These are phyloP conservation scores for Timandra comae DNA, from an alignment of 2,888 invertebrate genomes.

Conservation along the genomic window DNA sequence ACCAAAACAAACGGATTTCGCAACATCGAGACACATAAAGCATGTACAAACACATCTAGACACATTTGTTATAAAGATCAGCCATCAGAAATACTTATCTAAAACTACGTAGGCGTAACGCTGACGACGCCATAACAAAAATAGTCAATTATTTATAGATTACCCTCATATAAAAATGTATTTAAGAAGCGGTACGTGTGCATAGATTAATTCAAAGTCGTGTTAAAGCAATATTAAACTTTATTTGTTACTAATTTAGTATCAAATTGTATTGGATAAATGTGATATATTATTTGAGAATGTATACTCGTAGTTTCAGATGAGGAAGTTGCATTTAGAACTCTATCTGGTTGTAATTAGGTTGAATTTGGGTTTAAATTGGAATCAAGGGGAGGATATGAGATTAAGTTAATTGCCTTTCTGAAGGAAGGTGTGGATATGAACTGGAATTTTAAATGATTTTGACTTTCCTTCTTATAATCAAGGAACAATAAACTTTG, in stretches of 20 bases:
- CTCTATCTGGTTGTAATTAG: no score
- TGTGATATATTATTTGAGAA: no score
- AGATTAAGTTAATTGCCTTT: no score
- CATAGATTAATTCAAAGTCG: conserved; percentile 28
- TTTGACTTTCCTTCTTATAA: no score
- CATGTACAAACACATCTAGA: conserved; percentile 10
- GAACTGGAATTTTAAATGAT: no score
- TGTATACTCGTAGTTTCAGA: conserved; percentile 10
- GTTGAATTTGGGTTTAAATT: no score
- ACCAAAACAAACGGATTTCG: no score
- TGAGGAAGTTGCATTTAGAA: no score
- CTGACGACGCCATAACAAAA: conserved; percentile 31
- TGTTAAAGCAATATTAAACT: conserved; percentile 24
- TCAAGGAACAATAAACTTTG: no score
- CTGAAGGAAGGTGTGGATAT: no score
- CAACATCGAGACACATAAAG: conserved; percentile 14
- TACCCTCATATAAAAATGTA: conserved; percentile 25
- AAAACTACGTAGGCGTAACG: conserved; percentile 31
- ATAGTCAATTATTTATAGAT: conserved; percentile 33
- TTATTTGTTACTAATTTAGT: conserved; percentile 16
- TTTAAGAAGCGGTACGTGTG: conserved; percentile 28
- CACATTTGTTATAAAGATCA: conserved; percentile 19
- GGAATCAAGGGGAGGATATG: no score
- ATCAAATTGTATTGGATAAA: conserved; percentile 17
- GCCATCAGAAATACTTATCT: conserved; percentile 28